Evolutionary conservation across 2,113 vertebrate genomes (phyloP).

Genomic region (Microcebus murinus): DNA sequence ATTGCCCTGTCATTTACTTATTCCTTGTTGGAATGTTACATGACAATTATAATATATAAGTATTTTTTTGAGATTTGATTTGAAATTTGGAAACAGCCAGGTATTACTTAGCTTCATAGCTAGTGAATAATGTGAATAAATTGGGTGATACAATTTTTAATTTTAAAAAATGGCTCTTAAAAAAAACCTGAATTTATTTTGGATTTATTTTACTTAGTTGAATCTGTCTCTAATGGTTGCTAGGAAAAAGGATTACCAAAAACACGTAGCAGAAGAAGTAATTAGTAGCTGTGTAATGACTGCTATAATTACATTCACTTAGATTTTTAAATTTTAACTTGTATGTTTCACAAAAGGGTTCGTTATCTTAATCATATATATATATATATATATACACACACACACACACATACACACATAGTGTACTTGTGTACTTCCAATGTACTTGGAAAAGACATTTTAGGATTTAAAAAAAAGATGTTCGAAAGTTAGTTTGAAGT

Average conservation of each 20-base stretch:
- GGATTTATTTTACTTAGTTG: background rate
- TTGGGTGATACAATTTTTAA: conserved; percentile 8
- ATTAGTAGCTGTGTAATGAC: background rate
- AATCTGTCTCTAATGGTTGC: background rate
- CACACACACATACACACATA: too few species aligned
- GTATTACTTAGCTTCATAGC: background rate
- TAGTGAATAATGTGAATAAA: conserved; percentile 8
- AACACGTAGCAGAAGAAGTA: background rate
- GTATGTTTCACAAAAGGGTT: background rate
- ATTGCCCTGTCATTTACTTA: background rate
- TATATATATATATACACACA: background rate
- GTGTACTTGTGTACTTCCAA: too few species aligned
- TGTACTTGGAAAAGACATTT: conserved; percentile 14
- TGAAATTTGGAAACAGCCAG: background rate
- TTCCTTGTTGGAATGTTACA: background rate
- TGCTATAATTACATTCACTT: background rate
- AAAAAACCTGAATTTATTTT: background rate
- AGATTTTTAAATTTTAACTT: background rate
- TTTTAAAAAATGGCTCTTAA: background rate
- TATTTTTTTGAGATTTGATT: conserved; percentile 32
- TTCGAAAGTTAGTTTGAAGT: conserved; percentile 18
- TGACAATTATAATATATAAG: conserved; percentile 12
- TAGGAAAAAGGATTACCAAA: background rate
- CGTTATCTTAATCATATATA: background rate
- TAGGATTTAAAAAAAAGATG: background rate